These are phyloP conservation scores for Heteromormyrus szaboi DNA, from an alignment of 2,797 vertebrate species.

Conservation along the genomic window DNA sequence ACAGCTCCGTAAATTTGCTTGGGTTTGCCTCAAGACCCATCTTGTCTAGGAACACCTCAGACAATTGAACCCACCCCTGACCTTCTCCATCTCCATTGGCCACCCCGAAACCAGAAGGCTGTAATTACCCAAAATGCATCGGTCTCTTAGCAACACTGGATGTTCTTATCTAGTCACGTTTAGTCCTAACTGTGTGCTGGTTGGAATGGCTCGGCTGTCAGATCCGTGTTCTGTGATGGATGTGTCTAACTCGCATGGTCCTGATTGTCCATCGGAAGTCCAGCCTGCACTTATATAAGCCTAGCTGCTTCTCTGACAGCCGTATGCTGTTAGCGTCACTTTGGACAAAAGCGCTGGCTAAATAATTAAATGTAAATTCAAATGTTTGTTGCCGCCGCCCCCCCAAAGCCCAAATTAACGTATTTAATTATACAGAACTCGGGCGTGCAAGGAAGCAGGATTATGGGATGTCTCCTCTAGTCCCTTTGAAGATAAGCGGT, in stretches of 20 bases:
- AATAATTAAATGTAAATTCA: not conserved
- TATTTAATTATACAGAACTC: conserved; percentile 12
- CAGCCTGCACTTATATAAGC: not conserved
- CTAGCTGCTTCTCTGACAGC: not conserved
- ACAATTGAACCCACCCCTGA: not conserved
- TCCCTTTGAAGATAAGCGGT: conserved; percentile 2
- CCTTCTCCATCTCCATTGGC: not conserved
- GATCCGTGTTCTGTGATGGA: not conserved
- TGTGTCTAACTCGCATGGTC: not conserved
- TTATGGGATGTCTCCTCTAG: not conserved
- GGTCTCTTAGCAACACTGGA: not conserved
- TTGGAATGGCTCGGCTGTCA: not conserved
- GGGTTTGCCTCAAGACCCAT: not conserved
- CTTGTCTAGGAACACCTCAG: not conserved
- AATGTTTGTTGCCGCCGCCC: not conserved
- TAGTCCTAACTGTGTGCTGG: not conserved
- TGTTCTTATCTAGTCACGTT: not conserved
- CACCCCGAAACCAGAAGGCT: not conserved
- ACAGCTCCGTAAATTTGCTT: not conserved
- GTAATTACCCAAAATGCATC: too few relatives aligned
- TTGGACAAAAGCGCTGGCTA: not conserved
- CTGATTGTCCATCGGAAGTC: not conserved
- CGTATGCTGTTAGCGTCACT: not conserved
- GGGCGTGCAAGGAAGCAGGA: too few relatives aligned
- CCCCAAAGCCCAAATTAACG: not conserved